phyloP scores from a whole-genome alignment of 2,113 vertebrate species.

The Cheilinus undulatus region DNA sequence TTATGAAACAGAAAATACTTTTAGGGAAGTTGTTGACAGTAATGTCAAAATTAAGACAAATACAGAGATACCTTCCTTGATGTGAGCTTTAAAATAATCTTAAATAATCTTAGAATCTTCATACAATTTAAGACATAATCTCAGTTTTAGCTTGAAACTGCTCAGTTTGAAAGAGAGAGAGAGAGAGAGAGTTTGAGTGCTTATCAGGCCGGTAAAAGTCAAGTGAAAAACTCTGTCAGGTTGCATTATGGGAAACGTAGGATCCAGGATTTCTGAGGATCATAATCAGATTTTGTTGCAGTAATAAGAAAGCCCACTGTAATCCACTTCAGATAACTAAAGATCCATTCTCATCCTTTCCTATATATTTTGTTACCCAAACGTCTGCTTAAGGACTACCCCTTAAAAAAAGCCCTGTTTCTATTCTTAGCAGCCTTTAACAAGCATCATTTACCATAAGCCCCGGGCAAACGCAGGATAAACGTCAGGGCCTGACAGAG shows the following conservation, averaged over 20 bases:
- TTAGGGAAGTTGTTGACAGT: too few relatives aligned
- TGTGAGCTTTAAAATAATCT: too few relatives aligned
- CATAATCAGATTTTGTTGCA: neutral
- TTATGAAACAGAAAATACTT: too few relatives aligned
- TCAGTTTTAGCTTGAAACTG: too few relatives aligned
- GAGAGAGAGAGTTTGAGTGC: too few relatives aligned
- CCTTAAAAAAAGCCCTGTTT: neutral
- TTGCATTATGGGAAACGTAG: constrained; percentile 7
- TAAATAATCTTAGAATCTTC: too few relatives aligned
- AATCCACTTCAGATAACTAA: neutral
- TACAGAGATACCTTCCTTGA: too few relatives aligned
- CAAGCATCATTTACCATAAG: neutral
- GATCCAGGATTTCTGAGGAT: neutral
- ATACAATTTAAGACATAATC: too few relatives aligned
- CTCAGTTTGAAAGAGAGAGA: neutral
- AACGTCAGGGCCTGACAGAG: neutral
- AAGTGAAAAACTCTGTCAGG: neutral
- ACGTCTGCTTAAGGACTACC: neutral
- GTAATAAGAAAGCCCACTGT: too few relatives aligned
- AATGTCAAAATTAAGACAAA: too few relatives aligned
- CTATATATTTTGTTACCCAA: neutral
- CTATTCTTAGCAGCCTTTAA: neutral
- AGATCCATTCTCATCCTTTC: neutral
- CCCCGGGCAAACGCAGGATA: neutral
- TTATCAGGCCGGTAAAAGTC: neutral